These are phyloP conservation scores for Artemia sinica DNA, from an alignment of 2,888 invertebrate species.

Conservation along the genomic window DNA sequence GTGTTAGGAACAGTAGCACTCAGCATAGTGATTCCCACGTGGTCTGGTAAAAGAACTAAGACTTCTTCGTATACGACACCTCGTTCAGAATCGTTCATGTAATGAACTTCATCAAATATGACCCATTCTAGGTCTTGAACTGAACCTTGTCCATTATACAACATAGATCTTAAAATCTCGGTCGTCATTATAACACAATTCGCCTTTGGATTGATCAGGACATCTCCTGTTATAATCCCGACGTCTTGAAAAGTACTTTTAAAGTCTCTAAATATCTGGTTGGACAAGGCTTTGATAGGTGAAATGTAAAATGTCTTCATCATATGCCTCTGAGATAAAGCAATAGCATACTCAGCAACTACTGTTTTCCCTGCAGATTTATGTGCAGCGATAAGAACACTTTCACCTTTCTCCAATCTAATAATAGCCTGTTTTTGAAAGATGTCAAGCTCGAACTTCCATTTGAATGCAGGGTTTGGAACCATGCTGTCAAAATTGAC, in stretches of 20 bases:
- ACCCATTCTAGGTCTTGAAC: slow-evolving; percentile 93
- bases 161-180: slow-evolving; percentile 90
- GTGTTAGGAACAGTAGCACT: slow-evolving; percentile 97
- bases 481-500: slow-evolving; percentile 59
- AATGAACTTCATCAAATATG: slow-evolving; percentile 97
- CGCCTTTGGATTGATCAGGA: slow-evolving; percentile 83
- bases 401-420: slow-evolving; percentile 76
- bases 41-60: slow-evolving; percentile 77
- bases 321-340: slow-evolving; percentile 75
- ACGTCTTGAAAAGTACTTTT: slow-evolving; percentile 79
- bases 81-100: slow-evolving; percentile 87
- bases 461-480: slow-evolving; percentile 64
- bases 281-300: slow-evolving; percentile 94
- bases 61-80: slow-evolving; percentile 99
- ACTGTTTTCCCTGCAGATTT: slow-evolving; percentile 98
- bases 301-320: slow-evolving; percentile 93
- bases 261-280: slow-evolving; percentile 97
- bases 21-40: slow-evolving; percentile 87
- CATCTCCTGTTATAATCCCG: slow-evolving; percentile 81
- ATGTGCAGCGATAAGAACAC: slow-evolving; percentile 96
- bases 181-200: slow-evolving; percentile 98
- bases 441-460: slow-evolving; percentile 79
- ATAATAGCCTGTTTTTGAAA: slow-evolving; percentile 96
- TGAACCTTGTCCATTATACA: slow-evolving; percentile 81
- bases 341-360: slow-evolving; percentile 97